These are phyloP conservation scores for Egretta garzetta DNA, from an alignment of 2,113 vertebrate species.

Conservation along the genomic window DNA sequence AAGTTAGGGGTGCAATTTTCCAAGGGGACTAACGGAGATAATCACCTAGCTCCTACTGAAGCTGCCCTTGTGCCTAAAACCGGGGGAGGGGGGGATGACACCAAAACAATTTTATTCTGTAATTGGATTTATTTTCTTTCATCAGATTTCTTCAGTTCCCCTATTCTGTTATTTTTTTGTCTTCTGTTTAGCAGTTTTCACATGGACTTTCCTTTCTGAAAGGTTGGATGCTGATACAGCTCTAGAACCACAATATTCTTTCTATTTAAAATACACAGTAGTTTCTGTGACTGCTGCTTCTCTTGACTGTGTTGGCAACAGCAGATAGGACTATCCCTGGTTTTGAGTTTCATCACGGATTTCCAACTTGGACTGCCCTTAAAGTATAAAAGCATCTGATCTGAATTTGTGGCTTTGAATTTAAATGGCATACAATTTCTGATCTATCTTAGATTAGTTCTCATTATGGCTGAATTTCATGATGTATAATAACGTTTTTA, in stretches of 20 bases:
- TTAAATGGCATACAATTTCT: not conserved
- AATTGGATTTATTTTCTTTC: not conserved
- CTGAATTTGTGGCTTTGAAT: not conserved
- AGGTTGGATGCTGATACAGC: not conserved
- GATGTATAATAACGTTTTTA: not conserved
- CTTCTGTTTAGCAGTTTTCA: not conserved
- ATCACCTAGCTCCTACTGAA: not conserved
- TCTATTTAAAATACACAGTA: not conserved
- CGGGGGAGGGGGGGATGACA: not conserved
- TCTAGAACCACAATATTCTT: not conserved
- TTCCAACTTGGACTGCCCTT: not conserved
- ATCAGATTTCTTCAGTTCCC: not conserved
- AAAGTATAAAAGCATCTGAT: slow-evolving; percentile 30
- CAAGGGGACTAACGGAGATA: not conserved
- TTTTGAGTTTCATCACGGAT: not conserved
- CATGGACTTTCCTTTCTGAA: not conserved
- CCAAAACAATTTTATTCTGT: not conserved
- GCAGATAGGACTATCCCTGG: not conserved
- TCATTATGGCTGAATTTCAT: not conserved
- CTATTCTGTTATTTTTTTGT: not conserved
- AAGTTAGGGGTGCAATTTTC: not conserved
- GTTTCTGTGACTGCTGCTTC: not conserved
- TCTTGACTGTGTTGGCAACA: not conserved
- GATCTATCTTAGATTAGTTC: not conserved
- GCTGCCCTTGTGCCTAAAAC: not conserved